Base-by-base conservation (phyloP, 2,888 invertebrate genomes). In the Anoncus sp. region DNA sequence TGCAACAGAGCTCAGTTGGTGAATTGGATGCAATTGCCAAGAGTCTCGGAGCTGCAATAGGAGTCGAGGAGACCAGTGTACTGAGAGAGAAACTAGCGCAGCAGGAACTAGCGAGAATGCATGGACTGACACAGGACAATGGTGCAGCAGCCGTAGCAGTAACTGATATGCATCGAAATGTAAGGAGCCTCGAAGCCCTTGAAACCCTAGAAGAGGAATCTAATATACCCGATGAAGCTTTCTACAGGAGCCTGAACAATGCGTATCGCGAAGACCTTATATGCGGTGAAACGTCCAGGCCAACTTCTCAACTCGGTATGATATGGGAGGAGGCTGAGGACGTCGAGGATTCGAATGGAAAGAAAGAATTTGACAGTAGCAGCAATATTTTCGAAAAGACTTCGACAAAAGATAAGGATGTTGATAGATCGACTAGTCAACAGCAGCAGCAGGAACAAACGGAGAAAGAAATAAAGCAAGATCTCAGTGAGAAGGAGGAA, bases 271-370 rank as follows among this genome's bases (percentile, higher is more conserved):
- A 97, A 82, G 96, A 96, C 87, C 92, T 96, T 75, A 95, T 95
- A 31, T 93, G 93, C 82, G 94, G 93, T 22, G 89, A 90, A 49
- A 92, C 93, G 18, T 94, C 94, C 18, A 93, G 94, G 80, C 94
- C 95, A 71, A 92, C 94, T 79, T 96, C 96, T 62, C 96, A 97
- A 84, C 92, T 97, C 82, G 96, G 95, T 79, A 96, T 97, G 95
- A 97, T 97, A 84, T 96, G 97, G 95, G 97, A 97, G 90, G 96
- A 96, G 84, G 95, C 95, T 12, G 96, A 96, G 90, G 96, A 97
- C 84, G 91, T 92, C 27, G 95, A 95, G 80, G 94, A 94, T 51
- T 90, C 91, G 18, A 92, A 92, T 70, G 92, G 92, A 0, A 92
- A 92, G 47, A 90, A 90, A 65, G 89, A 90, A 12, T 35, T 60